Percentiles rank a stretch among this genome's conserved stretches.
phyloP scores from a whole-genome alignment of 2,113 vertebrate genomes.

The Romanogobio albipinnatus region DNA sequence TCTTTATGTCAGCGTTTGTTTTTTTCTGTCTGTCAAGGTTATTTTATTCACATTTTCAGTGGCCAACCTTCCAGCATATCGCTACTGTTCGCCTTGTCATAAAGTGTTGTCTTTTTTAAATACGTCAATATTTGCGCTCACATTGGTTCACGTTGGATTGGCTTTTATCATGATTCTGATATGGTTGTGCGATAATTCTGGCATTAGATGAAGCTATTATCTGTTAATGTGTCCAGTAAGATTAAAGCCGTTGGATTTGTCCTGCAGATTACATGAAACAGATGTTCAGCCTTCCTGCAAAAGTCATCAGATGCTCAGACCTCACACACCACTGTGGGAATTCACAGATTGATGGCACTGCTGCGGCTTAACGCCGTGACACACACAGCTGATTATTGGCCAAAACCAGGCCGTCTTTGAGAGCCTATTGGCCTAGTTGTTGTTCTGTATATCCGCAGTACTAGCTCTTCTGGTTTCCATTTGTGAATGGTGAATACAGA shows the following conservation, averaged over 20 bases:
- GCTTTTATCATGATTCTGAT: slow-evolving; percentile 23
- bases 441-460: not conserved
- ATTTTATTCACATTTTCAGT: not conserved
- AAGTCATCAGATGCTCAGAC: slow-evolving; percentile 29
- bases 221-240: slow-evolving; percentile 23
- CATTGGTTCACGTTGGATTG: not conserved
- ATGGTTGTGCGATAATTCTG: slow-evolving; percentile 24
- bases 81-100: not conserved
- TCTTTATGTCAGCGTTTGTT: not conserved
- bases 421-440: not conserved
- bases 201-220: not conserved
- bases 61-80: not conserved
- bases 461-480: not conserved
- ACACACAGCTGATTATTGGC: not conserved
- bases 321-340: slow-evolving; percentile 52
- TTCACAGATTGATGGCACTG: slow-evolving; percentile 51
- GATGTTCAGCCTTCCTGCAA: slow-evolving; percentile 50
- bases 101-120: not conserved
- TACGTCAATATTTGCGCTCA: not conserved
- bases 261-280: slow-evolving; percentile 52
- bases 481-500: not conserved
- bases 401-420: not conserved
- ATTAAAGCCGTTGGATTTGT: slow-evolving; percentile 50
- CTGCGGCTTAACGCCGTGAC: not conserved
- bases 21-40: not conserved